Percentiles rank a stretch among this genome's conserved stretches.
Evolutionary conservation across 2,113 vertebrate genomes (phyloP).

Genomic region (Perognathus longimembris): DNA sequence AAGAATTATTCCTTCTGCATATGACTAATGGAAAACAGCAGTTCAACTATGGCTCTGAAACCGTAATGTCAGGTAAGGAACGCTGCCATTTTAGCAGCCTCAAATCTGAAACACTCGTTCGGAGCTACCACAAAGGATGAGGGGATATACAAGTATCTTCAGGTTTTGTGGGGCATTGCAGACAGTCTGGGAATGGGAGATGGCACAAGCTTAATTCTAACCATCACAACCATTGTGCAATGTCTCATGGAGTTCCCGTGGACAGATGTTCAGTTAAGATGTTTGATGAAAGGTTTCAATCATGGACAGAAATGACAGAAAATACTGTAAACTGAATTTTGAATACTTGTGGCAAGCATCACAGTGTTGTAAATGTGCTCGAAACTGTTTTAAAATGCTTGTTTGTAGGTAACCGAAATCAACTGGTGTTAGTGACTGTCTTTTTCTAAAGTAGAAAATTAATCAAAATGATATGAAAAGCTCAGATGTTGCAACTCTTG

Average conservation of each 20-base stretch:
- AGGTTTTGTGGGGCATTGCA: background rate
- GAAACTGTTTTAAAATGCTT: background rate
- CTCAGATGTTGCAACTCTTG: background rate
- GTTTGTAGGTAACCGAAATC: background rate
- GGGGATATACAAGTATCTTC: background rate
- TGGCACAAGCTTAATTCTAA: background rate
- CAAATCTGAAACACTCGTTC: slow-evolving; percentile 18
- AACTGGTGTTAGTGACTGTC: background rate
- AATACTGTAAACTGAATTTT: background rate
- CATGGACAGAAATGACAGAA: background rate
- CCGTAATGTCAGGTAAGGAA: slow-evolving; percentile 9
- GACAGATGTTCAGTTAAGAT: background rate
- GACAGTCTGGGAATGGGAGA: background rate
- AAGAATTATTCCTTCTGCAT: slow-evolving; percentile 74
- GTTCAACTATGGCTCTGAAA: slow-evolving; percentile 55
- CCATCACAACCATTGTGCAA: background rate
- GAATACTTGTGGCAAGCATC: background rate
- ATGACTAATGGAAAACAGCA: slow-evolving; percentile 63
- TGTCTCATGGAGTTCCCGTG: background rate
- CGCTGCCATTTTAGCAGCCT: slow-evolving; percentile 37
- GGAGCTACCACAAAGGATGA: background rate
- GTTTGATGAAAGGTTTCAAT: background rate
- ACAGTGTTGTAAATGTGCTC: background rate
- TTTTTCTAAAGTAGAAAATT: background rate
- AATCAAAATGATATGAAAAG: background rate